Evolutionary conservation across 2,113 vertebrate genomes (phyloP).

Genomic region (Ictalurus punctatus): DNA sequence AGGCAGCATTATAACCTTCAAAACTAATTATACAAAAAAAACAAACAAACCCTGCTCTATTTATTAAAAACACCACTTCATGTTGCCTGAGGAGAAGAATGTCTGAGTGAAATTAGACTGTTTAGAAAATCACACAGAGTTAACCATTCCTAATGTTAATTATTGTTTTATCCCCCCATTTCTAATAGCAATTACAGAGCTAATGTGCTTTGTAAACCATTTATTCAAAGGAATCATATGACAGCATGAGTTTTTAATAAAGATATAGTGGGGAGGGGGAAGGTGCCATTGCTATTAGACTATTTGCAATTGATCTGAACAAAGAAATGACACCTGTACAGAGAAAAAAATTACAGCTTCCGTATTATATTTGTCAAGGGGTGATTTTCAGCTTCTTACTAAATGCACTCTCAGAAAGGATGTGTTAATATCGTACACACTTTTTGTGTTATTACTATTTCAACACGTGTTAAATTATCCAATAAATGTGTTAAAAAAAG

Average conservation of each 20-base stretch:
- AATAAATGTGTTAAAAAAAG: too few relatives aligned
- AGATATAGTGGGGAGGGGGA: not conserved
- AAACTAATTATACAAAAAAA: conserved; percentile 64
- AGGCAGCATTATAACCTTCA: conserved; percentile 67
- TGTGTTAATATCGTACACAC: too few relatives aligned
- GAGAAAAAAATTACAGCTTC: not conserved
- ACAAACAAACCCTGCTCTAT: not conserved
- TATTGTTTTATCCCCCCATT: conserved; percentile 21
- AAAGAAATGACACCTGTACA: not conserved
- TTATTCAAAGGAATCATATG: conserved; percentile 28
- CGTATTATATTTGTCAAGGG: not conserved
- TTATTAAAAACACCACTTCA: conserved; percentile 56
- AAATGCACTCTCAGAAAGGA: not conserved
- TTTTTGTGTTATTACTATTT: too few relatives aligned
- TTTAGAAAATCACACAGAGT: conserved; percentile 48
- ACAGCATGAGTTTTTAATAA: conserved; percentile 12
- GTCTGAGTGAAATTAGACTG: conserved; percentile 50
- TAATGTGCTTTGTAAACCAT: conserved; percentile 29
- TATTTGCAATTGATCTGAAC: conserved; percentile 6
- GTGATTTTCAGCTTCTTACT: conserved; percentile 19
- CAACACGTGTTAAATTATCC: too few relatives aligned
- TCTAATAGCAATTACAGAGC: conserved; percentile 38
- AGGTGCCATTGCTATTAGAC: conserved; percentile 2
- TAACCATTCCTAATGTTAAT: conserved; percentile 46
- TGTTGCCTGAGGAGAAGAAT: conserved; percentile 47